Base-by-base conservation (phyloP, 2,113 vertebrate genomes). In the Apistogramma diplotaenia region DNA sequence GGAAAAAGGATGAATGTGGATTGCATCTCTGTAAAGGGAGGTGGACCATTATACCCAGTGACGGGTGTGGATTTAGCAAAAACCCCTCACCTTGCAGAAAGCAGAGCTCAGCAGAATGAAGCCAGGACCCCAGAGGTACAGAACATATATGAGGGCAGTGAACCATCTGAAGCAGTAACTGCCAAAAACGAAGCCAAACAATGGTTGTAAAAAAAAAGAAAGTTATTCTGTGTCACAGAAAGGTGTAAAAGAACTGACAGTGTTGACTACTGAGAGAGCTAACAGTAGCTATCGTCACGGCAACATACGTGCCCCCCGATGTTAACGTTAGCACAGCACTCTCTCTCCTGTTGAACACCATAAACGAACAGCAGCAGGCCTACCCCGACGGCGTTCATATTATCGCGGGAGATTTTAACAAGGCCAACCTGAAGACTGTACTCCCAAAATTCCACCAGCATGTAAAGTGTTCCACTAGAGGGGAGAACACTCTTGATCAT, bases 21-120 rank as follows among this genome's bases (percentile, higher is more conserved):
- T 74, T 76, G 77, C 29, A 21, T 40, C 73, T 79, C 49, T 59
- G 37, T 40, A 40, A 40, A 70, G 27, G 23, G 10, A 46, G 49
- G 29, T 74, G 51, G 60, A 16, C 46, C 31, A 81, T 84, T 77
- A 65, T 84, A 71, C 51, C 35, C 19, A 58, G 31, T 49, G 16
- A 74, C 53, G 21, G 65, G 37, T 6, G 16, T 8, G 60, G 71
- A 85, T 87, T 88, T 74, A 80, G 65, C 43, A 82, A 55, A 83
- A 78, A 29, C 27, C 43, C 62, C 19, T 71, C 57, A 53, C 35
- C 15, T 46, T 19, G 4, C 33, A 61, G 49, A 79, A 57, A 75
- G 56, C 46, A 56, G n/a, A 80, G 33, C 35, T 55, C 55, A 53
- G 40, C 51, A 81, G 13, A 78, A 60, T 71, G 70, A 81, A 81